These are phyloP conservation scores for Eulemur rubriventer DNA, from an alignment of 2,797 vertebrate species.

Conservation along the genomic window DNA sequence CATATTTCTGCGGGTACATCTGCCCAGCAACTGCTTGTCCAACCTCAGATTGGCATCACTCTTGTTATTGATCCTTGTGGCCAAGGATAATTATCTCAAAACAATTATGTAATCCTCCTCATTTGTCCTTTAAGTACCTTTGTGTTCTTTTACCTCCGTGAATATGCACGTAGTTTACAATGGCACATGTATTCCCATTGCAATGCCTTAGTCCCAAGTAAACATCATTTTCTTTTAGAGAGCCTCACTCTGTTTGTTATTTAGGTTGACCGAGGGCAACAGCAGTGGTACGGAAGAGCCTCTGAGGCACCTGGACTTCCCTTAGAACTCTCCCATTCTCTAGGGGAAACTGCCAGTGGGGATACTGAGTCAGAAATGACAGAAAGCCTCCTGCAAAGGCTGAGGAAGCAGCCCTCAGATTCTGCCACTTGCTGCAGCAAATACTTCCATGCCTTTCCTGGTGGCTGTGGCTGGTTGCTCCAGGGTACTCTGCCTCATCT, in stretches of 20 bases:
- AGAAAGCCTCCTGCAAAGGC: not conserved
- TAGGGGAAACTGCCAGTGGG: not conserved
- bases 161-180: not conserved
- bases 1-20: not conserved
- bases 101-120: not conserved
- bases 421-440: not conserved
- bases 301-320: not conserved
- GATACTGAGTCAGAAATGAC: not conserved
- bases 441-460: rapidly evolving
- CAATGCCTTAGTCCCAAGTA: not conserved
- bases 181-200: not conserved
- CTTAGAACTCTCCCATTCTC: not conserved
- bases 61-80: not conserved
- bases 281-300: not conserved
- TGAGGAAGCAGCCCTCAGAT: not conserved
- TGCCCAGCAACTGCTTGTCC: not conserved
- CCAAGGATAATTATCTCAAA: not conserved
- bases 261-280: not conserved
- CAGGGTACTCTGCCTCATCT: not conserved
- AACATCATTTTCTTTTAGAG: not conserved
- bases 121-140: not conserved
- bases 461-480: not conserved
- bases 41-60: not conserved
- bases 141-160: not conserved
- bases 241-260: not conserved